phyloP scores from a whole-genome alignment of 2,797 vertebrate genomes.

The Columba guinea region DNA sequence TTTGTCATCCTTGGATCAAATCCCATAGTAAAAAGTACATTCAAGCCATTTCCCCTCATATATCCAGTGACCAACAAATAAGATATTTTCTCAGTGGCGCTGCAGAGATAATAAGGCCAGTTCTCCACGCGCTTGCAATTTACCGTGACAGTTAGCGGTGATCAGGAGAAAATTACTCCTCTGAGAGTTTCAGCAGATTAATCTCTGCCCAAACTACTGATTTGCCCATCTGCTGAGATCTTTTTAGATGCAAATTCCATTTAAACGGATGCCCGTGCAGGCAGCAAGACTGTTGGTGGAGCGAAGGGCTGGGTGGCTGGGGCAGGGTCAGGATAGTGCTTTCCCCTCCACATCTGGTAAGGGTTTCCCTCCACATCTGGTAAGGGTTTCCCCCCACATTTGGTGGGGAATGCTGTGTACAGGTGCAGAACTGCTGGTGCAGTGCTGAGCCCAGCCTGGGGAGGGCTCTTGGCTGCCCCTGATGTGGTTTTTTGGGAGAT shows the following conservation, averaged over 20 bases:
- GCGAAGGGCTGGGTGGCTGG: background rate
- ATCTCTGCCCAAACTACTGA: background rate
- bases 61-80: accelerated
- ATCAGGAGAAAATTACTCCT: background rate
- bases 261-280: background rate
- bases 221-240: background rate
- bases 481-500: accelerated
- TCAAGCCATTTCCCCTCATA: background rate
- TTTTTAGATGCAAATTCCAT: background rate
- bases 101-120: background rate
- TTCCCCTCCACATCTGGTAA: background rate
- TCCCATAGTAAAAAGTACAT: accelerated
- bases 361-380: background rate
- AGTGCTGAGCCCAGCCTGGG: accelerated
- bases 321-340: background rate
- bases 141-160: background rate
- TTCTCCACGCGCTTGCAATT: accelerated
- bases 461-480: accelerated
- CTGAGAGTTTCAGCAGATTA: background rate
- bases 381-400: background rate
- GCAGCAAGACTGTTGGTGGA: accelerated
- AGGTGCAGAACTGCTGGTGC: background rate
- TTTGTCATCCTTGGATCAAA: accelerated
- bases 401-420: background rate
- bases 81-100: accelerated